A percentile compares a stretch with the other conserved stretches of the same genome.
Evolutionary conservation across 2,113 vertebrate genomes (phyloP).

Genomic region (Nibea albiflora): DNA sequence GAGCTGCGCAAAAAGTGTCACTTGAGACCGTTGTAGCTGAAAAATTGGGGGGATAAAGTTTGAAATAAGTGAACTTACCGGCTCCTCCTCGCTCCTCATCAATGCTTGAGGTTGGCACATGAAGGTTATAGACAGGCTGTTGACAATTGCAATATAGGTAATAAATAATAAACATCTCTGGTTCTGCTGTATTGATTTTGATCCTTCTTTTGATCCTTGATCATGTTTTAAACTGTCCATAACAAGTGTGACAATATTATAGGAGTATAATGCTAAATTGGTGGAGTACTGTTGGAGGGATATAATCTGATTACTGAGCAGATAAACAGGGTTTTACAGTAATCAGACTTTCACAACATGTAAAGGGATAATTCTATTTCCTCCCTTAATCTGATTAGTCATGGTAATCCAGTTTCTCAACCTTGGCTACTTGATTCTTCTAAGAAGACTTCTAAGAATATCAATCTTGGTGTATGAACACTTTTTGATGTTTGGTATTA

Average conservation of each 20-base stretch:
- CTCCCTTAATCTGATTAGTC: conserved; percentile 1
- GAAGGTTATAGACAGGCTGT: not conserved
- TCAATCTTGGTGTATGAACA: not conserved
- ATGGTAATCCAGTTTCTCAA: conserved; percentile 2
- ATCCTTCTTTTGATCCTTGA: not conserved
- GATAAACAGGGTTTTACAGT: conserved; percentile 1
- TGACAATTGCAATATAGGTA: not conserved
- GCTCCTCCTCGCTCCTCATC: not conserved
- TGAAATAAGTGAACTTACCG: not conserved
- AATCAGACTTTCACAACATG: conserved; percentile 5
- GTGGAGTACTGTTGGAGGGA: not conserved
- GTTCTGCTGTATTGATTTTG: not conserved
- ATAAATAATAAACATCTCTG: not conserved
- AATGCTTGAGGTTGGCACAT: not conserved
- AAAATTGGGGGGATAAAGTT: not conserved
- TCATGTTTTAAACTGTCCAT: not conserved
- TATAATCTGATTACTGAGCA: conserved; percentile 20
- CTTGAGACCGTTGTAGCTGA: too few species aligned
- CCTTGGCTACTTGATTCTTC: not conserved
- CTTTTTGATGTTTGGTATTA: not conserved
- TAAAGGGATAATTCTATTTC: conserved; percentile 11
- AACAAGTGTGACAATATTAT: not conserved
- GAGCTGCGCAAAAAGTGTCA: not conserved
- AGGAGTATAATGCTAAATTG: not conserved
- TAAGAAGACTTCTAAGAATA: not conserved